Evolutionary conservation across 2,888 invertebrate genomes (phyloP).

Genomic region (Acanthosepion lycidas): DNA sequence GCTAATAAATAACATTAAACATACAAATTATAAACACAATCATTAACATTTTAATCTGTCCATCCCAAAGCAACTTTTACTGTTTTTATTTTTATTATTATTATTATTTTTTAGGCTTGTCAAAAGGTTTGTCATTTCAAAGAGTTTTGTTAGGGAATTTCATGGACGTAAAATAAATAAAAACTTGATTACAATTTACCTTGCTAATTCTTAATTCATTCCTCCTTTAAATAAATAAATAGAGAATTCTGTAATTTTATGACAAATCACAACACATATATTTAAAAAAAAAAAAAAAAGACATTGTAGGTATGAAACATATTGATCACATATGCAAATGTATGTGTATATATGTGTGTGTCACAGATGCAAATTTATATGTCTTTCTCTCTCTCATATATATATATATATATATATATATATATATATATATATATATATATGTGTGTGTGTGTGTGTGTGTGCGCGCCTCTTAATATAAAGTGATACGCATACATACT

Average conservation of each 20-base stretch:
- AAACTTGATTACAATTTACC: neutral
- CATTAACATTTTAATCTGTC: neutral
- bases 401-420: neutral
- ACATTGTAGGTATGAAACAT: neutral
- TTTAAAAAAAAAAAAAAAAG: neutral
- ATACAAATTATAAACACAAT: neutral
- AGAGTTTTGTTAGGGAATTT: neutral
- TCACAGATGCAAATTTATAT: neutral
- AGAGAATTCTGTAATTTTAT: neutral
- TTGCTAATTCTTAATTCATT: neutral
- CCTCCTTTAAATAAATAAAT: neutral
- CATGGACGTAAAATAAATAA: neutral
- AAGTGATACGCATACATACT: neutral
- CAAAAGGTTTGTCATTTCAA: neutral
- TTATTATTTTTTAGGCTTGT: neutral
- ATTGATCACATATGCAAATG: neutral
- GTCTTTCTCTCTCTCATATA: neutral
- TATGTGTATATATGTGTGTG: neutral
- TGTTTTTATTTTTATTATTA: neutral
- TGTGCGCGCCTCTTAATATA: neutral
- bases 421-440: neutral
- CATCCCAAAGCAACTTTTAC: neutral
- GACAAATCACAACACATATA: neutral
- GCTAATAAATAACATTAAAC: constrained; percentile 33
- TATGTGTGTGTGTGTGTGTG: neutral